Percentiles rank a stretch among this genome's conserved stretches.
Conservation (phyloP, 2,797 vertebrate species). For the Eleutherodactylus coqui region DNA sequence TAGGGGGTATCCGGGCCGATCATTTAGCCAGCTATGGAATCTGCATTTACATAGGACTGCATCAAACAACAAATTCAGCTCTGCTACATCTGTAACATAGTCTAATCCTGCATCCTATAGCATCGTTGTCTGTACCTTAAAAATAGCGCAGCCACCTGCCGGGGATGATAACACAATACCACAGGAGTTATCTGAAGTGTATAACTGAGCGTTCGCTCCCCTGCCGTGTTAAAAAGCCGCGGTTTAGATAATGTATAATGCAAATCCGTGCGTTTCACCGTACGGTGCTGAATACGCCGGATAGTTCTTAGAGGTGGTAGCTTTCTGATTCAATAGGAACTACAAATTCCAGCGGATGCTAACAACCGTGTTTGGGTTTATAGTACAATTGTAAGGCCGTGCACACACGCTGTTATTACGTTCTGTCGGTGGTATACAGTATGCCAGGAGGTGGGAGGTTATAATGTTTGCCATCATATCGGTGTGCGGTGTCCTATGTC, state of each 20-base stretch:
- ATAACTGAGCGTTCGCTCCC: background rate
- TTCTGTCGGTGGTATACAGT: background rate
- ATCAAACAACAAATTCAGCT: background rate
- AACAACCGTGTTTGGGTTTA: background rate
- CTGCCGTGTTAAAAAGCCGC: background rate
- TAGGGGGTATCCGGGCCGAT: background rate
- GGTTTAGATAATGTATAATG: background rate
- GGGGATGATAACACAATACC: background rate
- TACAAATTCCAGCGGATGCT: background rate
- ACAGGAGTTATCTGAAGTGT: background rate
- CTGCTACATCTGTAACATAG: background rate
- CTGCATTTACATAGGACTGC: background rate
- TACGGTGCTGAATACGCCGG: background rate
- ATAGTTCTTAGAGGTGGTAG: too few relatives aligned
- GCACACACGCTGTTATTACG: background rate
- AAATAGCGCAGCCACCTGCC: background rate
- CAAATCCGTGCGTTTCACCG: too few relatives aligned
- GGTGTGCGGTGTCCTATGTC: too few relatives aligned
- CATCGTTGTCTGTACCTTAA: background rate
- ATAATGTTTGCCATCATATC: too few relatives aligned
- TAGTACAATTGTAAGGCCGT: background rate
- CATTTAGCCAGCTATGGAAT: background rate
- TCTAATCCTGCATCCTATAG: background rate
- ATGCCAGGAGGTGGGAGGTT: too few relatives aligned
- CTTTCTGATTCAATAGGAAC: background rate